Conservation (phyloP, 2,888 invertebrate genomes). For the Orchesella flavescens region DNA sequence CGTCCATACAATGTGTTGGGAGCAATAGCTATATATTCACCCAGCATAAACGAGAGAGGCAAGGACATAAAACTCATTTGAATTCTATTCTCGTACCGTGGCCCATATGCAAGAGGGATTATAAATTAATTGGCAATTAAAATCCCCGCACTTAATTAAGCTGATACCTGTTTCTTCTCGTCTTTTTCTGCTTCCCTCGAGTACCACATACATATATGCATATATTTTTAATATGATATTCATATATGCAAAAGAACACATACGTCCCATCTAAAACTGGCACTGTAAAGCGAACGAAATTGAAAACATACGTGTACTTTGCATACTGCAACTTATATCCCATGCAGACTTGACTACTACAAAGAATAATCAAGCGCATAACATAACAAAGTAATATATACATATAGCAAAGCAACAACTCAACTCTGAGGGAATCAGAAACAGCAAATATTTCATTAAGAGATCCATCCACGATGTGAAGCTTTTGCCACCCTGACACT, state of each 20-base stretch:
- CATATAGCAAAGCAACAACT: slow-evolving; percentile 13
- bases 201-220: slow-evolving; percentile 18
- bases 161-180: slow-evolving; percentile 64
- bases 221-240: too few relatives aligned
- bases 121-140: slow-evolving; percentile 67
- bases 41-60: slow-evolving; percentile 1
- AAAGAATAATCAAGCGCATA: background rate
- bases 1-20: background rate
- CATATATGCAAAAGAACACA: too few relatives aligned
- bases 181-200: slow-evolving; percentile 47
- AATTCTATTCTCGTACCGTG: slow-evolving; percentile 62
- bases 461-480: slow-evolving; percentile 54
- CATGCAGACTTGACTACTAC: background rate
- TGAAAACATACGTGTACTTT: background rate
- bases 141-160: slow-evolving; percentile 67
- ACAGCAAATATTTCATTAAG: slow-evolving; percentile 62
- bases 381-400: background rate
- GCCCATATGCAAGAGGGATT: slow-evolving; percentile 62
- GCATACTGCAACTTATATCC: background rate
- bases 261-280: too few relatives aligned
- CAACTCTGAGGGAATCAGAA: slow-evolving; percentile 38
- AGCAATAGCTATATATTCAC: too few relatives aligned
- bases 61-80: slow-evolving; percentile 64
- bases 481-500: slow-evolving; percentile 63
- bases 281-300: background rate